Percentiles rank a stretch among this genome's conserved stretches.
phyloP scores from a whole-genome alignment of 2,113 vertebrate species.

The Bos taurus region DNA sequence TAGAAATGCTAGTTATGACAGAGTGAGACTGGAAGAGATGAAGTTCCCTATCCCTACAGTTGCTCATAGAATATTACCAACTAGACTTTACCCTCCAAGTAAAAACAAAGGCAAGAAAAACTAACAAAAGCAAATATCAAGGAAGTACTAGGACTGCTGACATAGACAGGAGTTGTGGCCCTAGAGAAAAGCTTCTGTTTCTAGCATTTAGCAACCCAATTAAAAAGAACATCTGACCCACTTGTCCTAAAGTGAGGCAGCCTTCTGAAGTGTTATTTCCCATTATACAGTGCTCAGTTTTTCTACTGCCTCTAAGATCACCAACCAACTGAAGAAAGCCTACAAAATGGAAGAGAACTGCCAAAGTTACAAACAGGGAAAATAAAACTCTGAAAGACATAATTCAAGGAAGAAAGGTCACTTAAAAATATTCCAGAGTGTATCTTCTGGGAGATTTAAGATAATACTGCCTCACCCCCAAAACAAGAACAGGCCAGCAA shows the following conservation, averaged over 20 bases:
- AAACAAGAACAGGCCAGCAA: neutral
- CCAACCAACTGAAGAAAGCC: neutral
- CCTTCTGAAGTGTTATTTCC: neutral
- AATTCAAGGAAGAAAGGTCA: neutral
- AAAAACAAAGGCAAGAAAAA: neutral
- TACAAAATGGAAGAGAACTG: neutral
- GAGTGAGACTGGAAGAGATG: neutral
- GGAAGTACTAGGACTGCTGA: neutral
- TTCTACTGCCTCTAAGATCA: neutral
- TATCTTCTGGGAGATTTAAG: neutral
- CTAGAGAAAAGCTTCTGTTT: neutral
- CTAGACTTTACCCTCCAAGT: neutral
- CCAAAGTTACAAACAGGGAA: neutral
- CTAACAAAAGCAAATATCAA: neutral
- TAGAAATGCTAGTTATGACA: neutral
- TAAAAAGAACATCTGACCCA: neutral
- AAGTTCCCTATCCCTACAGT: neutral
- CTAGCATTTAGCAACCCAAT: neutral
- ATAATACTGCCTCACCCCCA: neutral
- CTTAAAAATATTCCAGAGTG: neutral
- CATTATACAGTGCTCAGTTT: neutral
- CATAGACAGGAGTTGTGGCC: neutral
- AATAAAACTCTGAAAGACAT: neutral
- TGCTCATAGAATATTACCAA: neutral
- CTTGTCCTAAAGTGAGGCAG: neutral